Percentiles rank a stretch among this genome's conserved stretches.
phyloP scores from a whole-genome alignment of 2,113 vertebrate genomes.

The Tursiops truncatus region DNA sequence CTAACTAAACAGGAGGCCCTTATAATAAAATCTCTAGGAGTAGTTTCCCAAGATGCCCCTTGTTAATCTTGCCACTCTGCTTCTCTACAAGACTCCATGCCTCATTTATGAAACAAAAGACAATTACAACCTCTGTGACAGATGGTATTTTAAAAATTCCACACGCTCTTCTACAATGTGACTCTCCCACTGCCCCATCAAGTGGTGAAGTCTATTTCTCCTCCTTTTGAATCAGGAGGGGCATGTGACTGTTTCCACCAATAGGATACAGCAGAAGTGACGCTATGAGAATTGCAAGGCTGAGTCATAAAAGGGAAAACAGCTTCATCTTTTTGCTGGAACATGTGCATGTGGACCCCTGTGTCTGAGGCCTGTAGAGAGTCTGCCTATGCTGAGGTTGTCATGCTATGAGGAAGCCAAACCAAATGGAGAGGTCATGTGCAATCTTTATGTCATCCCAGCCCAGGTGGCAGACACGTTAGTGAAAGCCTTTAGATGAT shows the following conservation, averaged over 20 bases:
- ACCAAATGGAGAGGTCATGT: background rate
- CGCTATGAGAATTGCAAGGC: background rate
- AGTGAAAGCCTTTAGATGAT: conserved; percentile 4
- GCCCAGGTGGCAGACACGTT: background rate
- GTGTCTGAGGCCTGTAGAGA: background rate
- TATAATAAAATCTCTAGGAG: conserved; percentile 5
- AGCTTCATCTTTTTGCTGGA: background rate
- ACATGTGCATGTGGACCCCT: background rate
- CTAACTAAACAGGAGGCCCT: background rate
- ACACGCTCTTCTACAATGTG: conserved; percentile 21
- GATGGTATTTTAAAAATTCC: conserved; percentile 26
- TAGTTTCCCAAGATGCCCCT: conserved; percentile 19
- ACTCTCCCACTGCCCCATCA: background rate
- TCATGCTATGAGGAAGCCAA: conserved; percentile 13
- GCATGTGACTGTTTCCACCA: background rate
- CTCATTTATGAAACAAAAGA: conserved; percentile 32
- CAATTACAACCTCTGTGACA: background rate
- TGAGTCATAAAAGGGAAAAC: conserved; percentile 27
- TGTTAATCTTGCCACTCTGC: conserved; percentile 5
- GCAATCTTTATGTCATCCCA: background rate
- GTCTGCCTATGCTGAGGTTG: background rate
- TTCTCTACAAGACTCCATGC: conserved; percentile 15
- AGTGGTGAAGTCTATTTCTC: background rate
- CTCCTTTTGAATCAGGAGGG: background rate
- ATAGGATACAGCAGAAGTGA: background rate